Evolutionary conservation across 2,113 vertebrate species (phyloP).

Genomic region (Corythornis cristatus): DNA sequence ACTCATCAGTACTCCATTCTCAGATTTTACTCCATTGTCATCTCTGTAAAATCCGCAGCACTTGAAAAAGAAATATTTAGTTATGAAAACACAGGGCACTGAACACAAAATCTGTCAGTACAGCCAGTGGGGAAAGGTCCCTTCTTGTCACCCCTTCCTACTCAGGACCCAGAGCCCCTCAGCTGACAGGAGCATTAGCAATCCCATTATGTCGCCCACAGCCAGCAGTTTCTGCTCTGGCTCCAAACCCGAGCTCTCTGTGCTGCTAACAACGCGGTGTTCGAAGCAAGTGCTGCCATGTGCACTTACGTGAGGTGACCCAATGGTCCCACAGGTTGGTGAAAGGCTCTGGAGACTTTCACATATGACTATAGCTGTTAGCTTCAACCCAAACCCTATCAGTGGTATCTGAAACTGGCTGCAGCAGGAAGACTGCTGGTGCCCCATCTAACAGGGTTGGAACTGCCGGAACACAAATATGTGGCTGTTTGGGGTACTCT

Average conservation of each 20-base stretch:
- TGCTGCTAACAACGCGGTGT: neutral
- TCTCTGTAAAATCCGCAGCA: neutral
- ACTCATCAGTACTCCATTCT: neutral
- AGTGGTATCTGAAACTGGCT: neutral
- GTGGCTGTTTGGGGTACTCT: neutral
- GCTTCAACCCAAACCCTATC: rapidly evolving
- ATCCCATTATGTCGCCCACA: neutral
- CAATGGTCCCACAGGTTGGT: conserved; percentile 34
- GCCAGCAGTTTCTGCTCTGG: conserved; percentile 22
- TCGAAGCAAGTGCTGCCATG: neutral
- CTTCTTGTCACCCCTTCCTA: neutral
- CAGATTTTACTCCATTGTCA: neutral
- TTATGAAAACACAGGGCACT: rapidly evolving
- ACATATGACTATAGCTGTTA: rapidly evolving
- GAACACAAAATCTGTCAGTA: neutral
- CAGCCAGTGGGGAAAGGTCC: neutral
- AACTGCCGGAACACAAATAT: neutral
- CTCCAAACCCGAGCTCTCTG: neutral
- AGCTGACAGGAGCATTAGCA: neutral
- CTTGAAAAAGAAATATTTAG: neutral
- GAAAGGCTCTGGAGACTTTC: conserved; percentile 50
- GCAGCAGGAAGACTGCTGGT: neutral
- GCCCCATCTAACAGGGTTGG: neutral
- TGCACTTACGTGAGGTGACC: neutral
- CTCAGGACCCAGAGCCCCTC: neutral